Base-by-base conservation (phyloP, 2,888 invertebrate genomes). In the Flexamia atlantica region DNA sequence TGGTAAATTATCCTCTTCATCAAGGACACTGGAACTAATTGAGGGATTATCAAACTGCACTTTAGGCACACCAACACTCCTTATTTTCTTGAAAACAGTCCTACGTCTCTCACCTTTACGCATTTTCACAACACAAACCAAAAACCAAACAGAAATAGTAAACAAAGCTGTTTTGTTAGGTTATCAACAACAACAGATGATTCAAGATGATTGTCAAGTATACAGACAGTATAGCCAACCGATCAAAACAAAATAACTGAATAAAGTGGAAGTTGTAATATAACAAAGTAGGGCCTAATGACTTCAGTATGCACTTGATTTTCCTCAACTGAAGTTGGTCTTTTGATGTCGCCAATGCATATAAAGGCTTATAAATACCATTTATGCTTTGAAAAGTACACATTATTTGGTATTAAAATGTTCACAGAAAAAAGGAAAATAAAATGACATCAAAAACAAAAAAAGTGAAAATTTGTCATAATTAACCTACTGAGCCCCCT, bases 21-120 rank as follows among this genome's bases (percentile, higher is more conserved):
- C n/a, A 36, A 25, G n/a, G 30, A n/a, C n/a, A 30, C 30, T 32
- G 5, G 50, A 50, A 50, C 50, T 50, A 70, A 17, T 70, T 28
- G 70, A 70, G 12, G 36, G n/a, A 70, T 20, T 70, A 74, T 20
- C 40, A 74, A 74, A 20, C 57, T 57, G 30, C 74, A 36, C 74
- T 74, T 74, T 74, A 36, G 23, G 74, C n/a, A 74, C 74, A 74
- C 76, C 76, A 76, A 76, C 76, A 76, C 30, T 28, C 30, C 50
- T 76, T 30, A 46, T 76, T 46, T 76, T 76, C 42, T 76, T 76
- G 46, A 46, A 76, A 28, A 76, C 25, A 76, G 76, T 46, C 32
- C 23, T 76, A 28, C 25, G 25, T 17, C 46, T 42, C 50, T 46
- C 25, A 76, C 23, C 46, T 76, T 46, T 76, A 28, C 42, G 46